These are phyloP conservation scores for Dynastes maya DNA, from an alignment of 2,888 invertebrate genomes.

Conservation along the genomic window DNA sequence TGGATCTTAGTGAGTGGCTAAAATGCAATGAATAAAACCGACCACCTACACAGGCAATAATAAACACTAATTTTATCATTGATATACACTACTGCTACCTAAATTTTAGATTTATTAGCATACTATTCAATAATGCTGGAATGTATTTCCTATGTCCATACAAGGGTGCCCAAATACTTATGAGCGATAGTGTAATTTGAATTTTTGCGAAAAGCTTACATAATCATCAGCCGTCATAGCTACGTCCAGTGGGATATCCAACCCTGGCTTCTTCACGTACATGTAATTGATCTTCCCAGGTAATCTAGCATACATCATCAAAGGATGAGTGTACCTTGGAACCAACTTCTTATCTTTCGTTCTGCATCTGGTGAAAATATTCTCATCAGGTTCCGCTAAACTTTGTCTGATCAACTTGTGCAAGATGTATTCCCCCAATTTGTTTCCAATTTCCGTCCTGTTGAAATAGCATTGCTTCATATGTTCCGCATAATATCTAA, in stretches of 20 bases:
- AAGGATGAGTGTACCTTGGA: constrained; percentile 67
- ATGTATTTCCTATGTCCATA: too few relatives aligned
- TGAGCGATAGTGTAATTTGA: too few relatives aligned
- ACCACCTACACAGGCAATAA: too few relatives aligned
- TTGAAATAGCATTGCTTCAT: constrained; percentile 74
- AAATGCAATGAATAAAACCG: too few relatives aligned
- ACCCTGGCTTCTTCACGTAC: constrained; percentile 75
- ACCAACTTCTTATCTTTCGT: constrained; percentile 55
- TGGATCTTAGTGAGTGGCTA: too few relatives aligned
- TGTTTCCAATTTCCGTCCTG: constrained; percentile 77
- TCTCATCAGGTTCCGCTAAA: not conserved
- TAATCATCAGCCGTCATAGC: constrained; percentile 67
- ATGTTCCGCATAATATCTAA: constrained; percentile 72
- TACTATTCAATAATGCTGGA: too few relatives aligned
- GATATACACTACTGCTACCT: too few relatives aligned
- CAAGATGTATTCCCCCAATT: constrained; percentile 67
- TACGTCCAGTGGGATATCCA: constrained; percentile 71
- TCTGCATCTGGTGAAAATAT: not conserved
- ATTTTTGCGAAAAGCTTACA: constrained; percentile 12
- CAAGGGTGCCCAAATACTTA: too few relatives aligned
- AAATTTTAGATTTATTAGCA: too few relatives aligned
- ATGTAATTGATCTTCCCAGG: constrained; percentile 78
- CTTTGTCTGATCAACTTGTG: constrained; percentile 53
- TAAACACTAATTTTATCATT: too few relatives aligned
- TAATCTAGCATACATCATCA: constrained; percentile 71